Evolutionary conservation across 2,113 vertebrate genomes (phyloP).

Genomic region (Enhydra lutris): DNA sequence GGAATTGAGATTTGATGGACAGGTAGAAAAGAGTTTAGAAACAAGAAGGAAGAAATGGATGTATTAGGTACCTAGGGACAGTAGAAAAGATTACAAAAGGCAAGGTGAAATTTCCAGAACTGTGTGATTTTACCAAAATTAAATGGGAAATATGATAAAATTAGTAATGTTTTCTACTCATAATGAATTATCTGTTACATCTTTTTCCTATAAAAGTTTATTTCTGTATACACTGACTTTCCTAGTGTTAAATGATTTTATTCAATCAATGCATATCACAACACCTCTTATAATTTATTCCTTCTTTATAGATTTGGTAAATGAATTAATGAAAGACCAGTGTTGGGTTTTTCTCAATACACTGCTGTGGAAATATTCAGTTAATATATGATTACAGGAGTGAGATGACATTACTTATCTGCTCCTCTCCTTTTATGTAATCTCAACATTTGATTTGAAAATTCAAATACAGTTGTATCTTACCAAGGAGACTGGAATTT

Average conservation of each 20-base stretch:
- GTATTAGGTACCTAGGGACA: constrained; percentile 68
- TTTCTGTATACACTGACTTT: constrained; percentile 32
- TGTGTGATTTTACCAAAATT: constrained; percentile 45
- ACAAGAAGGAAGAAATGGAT: constrained; percentile 68
- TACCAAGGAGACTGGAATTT: constrained; percentile 23
- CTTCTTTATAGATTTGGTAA: not conserved
- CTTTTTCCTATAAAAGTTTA: not conserved
- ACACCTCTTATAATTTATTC: not conserved
- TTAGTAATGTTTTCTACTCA: not conserved
- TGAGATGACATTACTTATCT: not conserved
- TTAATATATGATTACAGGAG: not conserved
- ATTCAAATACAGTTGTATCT: not conserved
- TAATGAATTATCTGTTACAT: not conserved
- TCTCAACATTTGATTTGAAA: constrained; percentile 20
- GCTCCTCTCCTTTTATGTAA: not conserved
- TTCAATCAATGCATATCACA: not conserved
- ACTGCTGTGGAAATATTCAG: not conserved
- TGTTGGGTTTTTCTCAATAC: not conserved
- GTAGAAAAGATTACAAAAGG: constrained; percentile 66
- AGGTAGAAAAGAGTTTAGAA: constrained; percentile 75
- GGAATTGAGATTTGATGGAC: constrained; percentile 76
- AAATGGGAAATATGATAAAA: constrained; percentile 51
- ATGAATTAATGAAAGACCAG: not conserved
- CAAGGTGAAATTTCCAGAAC: constrained; percentile 44
- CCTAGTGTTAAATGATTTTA: not conserved